Evolutionary conservation across 2,113 vertebrate species (phyloP), one percentile per base, ranked within the genome.

Genomic region (Rhombomys opimus): DNA sequence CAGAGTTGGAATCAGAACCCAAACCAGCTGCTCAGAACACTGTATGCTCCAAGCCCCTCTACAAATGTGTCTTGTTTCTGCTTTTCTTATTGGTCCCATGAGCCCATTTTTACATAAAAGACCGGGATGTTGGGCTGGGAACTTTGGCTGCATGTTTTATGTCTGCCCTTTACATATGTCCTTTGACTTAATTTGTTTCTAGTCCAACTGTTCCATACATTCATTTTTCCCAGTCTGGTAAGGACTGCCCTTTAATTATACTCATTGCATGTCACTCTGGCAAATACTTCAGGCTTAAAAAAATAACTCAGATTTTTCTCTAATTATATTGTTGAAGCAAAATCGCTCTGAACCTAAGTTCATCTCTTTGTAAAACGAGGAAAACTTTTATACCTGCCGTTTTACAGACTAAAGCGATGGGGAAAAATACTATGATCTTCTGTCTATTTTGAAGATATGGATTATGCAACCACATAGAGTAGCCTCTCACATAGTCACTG

Each of bases 251-350:
- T 92, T 92, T 92, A 59, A 54, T 95, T 81, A 87, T 15, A 72
- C 32, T 89, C 57, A 52, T 4, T 18, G 8, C 57, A 76, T 65
- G 54, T 88, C 85, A 68, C 72, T 68, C n/a, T 67, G 32, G 30
- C 57, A 8, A 90, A 90, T 7, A 92, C 41, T 30, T 57, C 22
- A 76, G 57, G n/a, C 90, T 52, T 1, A 15, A 52, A 82, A 82
- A 85, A 54, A 20, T 12, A 57, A 54, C 15, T 30, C 32, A 87
- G 17, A 50, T 80, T 84, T 38, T 38, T 92, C 52, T 93, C 35
- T 94, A 87, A 87, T 57, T 46, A 87, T 13, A 85, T 59, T 76
- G 50, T 54, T 80, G 38, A 93, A 96, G 80, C 68, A 54, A 90
- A 85, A 76, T 88, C 67, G 63, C 78, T 89, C 35, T 54, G 76